phyloP scores from a whole-genome alignment of 2,888 invertebrate genomes.

The Cryptus viduatorius region DNA sequence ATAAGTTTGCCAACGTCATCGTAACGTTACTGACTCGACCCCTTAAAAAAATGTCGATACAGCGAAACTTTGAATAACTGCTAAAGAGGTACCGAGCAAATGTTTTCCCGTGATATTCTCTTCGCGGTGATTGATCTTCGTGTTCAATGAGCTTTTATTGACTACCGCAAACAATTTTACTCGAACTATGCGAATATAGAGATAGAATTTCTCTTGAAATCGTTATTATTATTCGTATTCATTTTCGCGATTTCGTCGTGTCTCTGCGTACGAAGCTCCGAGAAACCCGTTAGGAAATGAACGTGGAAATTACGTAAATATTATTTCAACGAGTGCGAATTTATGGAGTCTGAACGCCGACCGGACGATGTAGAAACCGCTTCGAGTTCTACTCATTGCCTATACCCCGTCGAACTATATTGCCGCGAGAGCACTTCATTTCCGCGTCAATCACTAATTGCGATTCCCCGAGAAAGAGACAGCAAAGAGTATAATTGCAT shows the following conservation, averaged over 20 bases:
- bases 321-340: conserved; percentile 78
- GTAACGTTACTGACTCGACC: no score
- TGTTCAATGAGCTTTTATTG: background rate
- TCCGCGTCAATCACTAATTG: conserved; percentile 58
- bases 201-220: background rate
- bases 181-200: background rate
- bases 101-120: background rate
- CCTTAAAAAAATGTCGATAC: no score
- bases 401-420: conserved; percentile 20
- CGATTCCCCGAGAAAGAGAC: conserved; percentile 38
- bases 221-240: background rate
- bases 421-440: conserved; percentile 46
- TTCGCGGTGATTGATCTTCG: background rate
- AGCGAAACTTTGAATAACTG: background rate
- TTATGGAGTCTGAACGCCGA: conserved; percentile 79
- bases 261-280: background rate
- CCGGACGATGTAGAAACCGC: conserved; percentile 69
- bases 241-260: background rate
- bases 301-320: conserved; percentile 77
- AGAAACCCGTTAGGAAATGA: background rate
- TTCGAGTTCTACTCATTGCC: conserved; percentile 37
- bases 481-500: conserved; percentile 29
- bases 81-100: background rate
- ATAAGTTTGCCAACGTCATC: no score
- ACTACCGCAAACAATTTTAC: background rate